phyloP scores from a whole-genome alignment of 2,888 invertebrate species.

The Andrena minutula region DNA sequence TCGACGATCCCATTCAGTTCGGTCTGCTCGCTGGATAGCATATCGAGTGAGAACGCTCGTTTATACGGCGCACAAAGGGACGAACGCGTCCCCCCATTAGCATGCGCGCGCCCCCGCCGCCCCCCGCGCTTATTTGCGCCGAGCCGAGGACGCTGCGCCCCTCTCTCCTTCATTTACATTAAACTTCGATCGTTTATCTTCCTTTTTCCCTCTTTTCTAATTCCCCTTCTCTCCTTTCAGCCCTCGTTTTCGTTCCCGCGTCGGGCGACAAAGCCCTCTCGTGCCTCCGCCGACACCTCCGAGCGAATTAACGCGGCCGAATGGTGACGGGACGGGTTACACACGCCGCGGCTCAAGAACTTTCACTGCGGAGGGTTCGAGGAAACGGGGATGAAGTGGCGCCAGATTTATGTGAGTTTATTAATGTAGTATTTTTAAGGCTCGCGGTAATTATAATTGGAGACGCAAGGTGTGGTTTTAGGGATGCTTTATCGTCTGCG shows the following conservation, averaged over 20 bases:
- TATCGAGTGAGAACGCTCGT: constrained; percentile 69
- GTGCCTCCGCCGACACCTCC: too few relatives aligned
- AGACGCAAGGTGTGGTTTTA: too few relatives aligned
- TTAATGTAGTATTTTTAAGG: too few relatives aligned
- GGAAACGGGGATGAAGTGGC: too few relatives aligned
- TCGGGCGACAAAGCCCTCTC: not conserved
- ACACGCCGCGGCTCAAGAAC: too few relatives aligned
- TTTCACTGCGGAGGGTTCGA: too few relatives aligned
- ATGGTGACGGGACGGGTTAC: too few relatives aligned
- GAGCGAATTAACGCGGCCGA: too few relatives aligned
- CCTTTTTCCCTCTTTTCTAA: not conserved
- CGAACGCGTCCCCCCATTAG: constrained; percentile 53
- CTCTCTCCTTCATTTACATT: constrained; percentile 30
- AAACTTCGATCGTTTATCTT: constrained; percentile 34
- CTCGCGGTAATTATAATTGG: too few relatives aligned
- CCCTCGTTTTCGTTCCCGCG: not conserved
- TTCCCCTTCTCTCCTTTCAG: not conserved
- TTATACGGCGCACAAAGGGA: constrained; percentile 64
- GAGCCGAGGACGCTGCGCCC: not conserved
- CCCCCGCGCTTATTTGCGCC: constrained; percentile 37
- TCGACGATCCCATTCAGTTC: constrained; percentile 64
- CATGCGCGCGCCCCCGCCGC: constrained; percentile 27
- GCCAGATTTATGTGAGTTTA: too few relatives aligned
- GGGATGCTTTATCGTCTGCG: too few relatives aligned
- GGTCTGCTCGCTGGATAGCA: constrained; percentile 56